Evolutionary conservation across 2,888 invertebrate genomes (phyloP).

Genomic region (Hydraecia micacea): DNA sequence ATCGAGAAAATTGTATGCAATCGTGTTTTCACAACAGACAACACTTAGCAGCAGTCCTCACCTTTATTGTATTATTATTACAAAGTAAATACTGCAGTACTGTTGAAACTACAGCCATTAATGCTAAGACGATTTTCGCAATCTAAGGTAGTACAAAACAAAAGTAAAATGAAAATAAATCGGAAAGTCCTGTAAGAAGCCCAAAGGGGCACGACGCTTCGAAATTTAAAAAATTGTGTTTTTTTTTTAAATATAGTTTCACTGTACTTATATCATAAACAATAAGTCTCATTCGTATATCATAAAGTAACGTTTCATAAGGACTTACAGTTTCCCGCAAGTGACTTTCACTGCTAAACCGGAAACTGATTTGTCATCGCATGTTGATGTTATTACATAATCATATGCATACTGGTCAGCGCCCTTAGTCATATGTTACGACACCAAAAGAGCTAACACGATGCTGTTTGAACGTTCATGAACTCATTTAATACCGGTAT

Average conservation of each 20-base stretch:
- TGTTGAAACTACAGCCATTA: too few species aligned
- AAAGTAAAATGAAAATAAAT: background rate
- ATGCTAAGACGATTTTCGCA: too few species aligned
- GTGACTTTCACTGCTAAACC: constrained; percentile 17
- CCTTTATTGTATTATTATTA: too few species aligned
- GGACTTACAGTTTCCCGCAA: background rate
- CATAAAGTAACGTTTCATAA: background rate
- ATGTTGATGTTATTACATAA: constrained; percentile 26
- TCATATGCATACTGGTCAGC: background rate
- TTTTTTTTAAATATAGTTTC: background rate
- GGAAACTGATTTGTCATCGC: constrained; percentile 36
- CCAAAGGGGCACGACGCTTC: too few species aligned
- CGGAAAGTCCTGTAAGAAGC: too few species aligned
- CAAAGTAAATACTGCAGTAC: too few species aligned
- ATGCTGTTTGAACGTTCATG: constrained; percentile 35
- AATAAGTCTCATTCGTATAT: too few species aligned
- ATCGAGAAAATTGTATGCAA: background rate
- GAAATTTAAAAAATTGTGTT: too few species aligned
- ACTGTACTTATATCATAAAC: too few species aligned
- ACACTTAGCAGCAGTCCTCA: too few species aligned
- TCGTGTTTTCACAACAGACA: too few species aligned
- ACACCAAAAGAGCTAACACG: constrained; percentile 12
- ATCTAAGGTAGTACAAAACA: background rate
- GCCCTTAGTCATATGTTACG: constrained; percentile 45
- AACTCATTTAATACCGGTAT: constrained; percentile 48